Evolutionary conservation across 2,113 vertebrate genomes (phyloP), one percentile per base, ranked within the genome.

Genomic region (Tetrao urogallus): DNA sequence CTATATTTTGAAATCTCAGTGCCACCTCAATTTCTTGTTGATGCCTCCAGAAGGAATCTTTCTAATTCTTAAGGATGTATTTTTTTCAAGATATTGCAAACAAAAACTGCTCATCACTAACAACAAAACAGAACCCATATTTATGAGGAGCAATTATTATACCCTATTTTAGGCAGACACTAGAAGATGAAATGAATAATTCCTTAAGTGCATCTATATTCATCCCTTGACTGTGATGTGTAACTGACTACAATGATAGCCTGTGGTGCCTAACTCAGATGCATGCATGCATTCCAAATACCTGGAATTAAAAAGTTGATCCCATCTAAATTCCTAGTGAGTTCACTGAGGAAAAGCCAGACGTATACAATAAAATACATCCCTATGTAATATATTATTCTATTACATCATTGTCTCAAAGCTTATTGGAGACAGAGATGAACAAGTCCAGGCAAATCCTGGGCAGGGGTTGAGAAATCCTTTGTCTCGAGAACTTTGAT

Each of bases 121-220:
- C 0, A 17, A 10, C 0, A 17, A 10, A 21, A 8, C 48, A 58
- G 74, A 58, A 1, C 2, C 3, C 34, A 18, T 25, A 48, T 13
- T 92, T 89, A 34, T 66, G 25, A 36, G 70, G 30, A 71, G 13
- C 14, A 94, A 45, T 71, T 43, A 77, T 7, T 38, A 22, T 58
- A 57, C 1, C 3, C 3, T 77, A 42, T 70, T 73, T 45, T 57
- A 77, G 21, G 36, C 15, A 77, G 32, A 8, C 83, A 42, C 34
- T 83, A 86, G 24, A 81, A 36, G 40, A 83, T 65, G 13, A 74
- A 82, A 77, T 43, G 1, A 86, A 70, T 86, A 12, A 30, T 13
- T 83, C n/a, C 6, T 3, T 54, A 47, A 90, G 83, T 13, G 0
- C 43, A 83, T 54, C n/a, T 24, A n/a, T 73, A 83, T 28, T 34